A percentile compares a stretch with the other conserved stretches of the same genome.
phyloP scores from a whole-genome alignment of 2,113 vertebrate genomes.

The Neodontobutis hainanensis region DNA sequence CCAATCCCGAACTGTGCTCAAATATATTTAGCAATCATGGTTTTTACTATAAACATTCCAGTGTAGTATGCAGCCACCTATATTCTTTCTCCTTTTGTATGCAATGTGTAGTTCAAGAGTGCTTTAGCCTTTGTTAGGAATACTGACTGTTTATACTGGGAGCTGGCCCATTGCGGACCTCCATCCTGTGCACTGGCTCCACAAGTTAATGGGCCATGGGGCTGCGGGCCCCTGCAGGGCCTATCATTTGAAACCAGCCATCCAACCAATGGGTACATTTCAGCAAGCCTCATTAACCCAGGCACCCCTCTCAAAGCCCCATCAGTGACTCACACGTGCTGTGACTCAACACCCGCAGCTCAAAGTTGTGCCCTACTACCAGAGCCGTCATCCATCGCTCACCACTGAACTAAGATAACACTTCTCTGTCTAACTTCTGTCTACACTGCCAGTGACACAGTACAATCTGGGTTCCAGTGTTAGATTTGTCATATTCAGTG shows the following conservation, averaged over 20 bases:
- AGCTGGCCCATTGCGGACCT: conserved; percentile 34
- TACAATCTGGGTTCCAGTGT: conserved; percentile 58
- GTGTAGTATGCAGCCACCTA: conserved; percentile 40
- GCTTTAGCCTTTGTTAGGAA: conserved; percentile 20
- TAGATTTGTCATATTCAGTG: conserved; percentile 47
- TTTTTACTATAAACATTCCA: conserved; percentile 41
- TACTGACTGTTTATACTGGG: conserved; percentile 53
- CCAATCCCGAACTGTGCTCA: conserved; percentile 19
- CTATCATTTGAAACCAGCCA: conserved; percentile 54
- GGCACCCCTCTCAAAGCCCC: conserved; percentile 25
- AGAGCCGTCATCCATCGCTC: conserved; percentile 30
- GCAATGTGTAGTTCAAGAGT: conserved; percentile 45
- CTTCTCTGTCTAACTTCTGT: conserved; percentile 21
- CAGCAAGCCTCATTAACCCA: conserved; percentile 59
- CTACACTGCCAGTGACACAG: conserved; percentile 20
- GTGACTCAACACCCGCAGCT: conserved; percentile 64
- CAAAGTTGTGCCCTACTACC: conserved; percentile 15
- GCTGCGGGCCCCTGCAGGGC: conserved; percentile 28
- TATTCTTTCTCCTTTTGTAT: conserved; percentile 35
- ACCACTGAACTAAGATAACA: conserved; percentile 11
- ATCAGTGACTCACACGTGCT: conserved; percentile 60
- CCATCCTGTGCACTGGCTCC: conserved; percentile 36
- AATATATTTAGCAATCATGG: conserved; percentile 31
- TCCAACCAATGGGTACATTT: conserved; percentile 49
- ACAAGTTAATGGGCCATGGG: conserved; percentile 47